These are phyloP conservation scores for Phalangium opilio DNA, from an alignment of 2,888 invertebrate species.

Conservation along the genomic window DNA sequence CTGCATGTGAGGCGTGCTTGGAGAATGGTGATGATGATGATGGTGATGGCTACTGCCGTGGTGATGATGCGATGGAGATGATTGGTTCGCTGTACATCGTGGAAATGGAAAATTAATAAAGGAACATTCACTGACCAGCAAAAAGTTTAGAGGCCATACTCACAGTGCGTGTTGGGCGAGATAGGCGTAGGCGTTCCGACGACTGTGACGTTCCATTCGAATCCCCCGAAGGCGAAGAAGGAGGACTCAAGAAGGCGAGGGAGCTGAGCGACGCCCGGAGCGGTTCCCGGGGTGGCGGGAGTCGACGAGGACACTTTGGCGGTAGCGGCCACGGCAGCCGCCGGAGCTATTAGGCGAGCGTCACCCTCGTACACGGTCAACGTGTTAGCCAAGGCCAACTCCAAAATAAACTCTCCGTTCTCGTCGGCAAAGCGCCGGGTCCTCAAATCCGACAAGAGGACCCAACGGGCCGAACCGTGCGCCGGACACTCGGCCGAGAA, in stretches of 20 bases:
- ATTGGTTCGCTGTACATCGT: too few relatives aligned
- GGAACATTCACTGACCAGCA: background rate
- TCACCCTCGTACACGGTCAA: slow-evolving; percentile 58
- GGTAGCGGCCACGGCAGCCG: slow-evolving; percentile 13
- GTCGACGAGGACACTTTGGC: slow-evolving; percentile 16
- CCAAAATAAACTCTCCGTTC: slow-evolving; percentile 63
- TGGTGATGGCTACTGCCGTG: background rate
- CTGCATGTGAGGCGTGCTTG: slow-evolving; percentile 3
- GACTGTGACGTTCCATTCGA: slow-evolving; percentile 55
- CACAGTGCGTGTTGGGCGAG: too few relatives aligned
- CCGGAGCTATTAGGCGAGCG: slow-evolving; percentile 35
- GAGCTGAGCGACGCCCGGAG: slow-evolving; percentile 1
- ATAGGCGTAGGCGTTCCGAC: too few relatives aligned
- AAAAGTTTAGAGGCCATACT: background rate
- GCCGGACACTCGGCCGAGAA: slow-evolving; percentile 53
- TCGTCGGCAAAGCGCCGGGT: slow-evolving; percentile 57
- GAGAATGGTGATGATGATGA: background rate
- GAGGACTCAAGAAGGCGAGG: slow-evolving; percentile 39
- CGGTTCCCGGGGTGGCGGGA: background rate
- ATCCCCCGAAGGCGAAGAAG: slow-evolving; percentile 62
- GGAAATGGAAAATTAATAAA: too few relatives aligned
- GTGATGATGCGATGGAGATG: background rate
- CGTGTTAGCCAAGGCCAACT: slow-evolving; percentile 57
- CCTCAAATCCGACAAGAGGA: slow-evolving; percentile 51
- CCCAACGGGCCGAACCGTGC: slow-evolving; percentile 56